Evolutionary conservation across 92 coral and sea anemone genomes (phyloP).

Genomic region (Chrysogorgia sp.): DNA sequence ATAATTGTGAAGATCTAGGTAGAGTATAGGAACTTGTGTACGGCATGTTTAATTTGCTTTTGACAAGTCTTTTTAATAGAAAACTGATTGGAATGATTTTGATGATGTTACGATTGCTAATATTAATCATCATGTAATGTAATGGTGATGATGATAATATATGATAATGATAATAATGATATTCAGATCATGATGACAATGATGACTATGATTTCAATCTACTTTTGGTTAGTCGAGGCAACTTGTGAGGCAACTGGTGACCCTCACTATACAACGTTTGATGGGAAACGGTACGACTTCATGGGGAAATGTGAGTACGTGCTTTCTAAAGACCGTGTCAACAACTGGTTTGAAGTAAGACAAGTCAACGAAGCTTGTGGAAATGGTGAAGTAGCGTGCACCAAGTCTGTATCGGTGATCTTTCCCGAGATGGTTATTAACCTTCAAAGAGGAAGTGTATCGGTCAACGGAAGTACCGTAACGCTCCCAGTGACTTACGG

Average conservation of each 20-base stretch:
- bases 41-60: too few species aligned
- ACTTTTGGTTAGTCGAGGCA: background rate
- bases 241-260: slow-evolving; percentile 27
- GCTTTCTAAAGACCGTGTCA: slow-evolving; percentile 9
- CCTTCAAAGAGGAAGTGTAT: slow-evolving; percentile 28
- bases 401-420: slow-evolving; percentile 17
- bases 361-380: slow-evolving; percentile 47
- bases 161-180: too few species aligned
- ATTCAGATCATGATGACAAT: too few species aligned
- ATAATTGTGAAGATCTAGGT: slow-evolving; percentile 10
- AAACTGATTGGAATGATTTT: too few species aligned
- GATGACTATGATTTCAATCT: background rate
- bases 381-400: slow-evolving; percentile 22
- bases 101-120: too few species aligned
- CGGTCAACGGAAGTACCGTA: slow-evolving; percentile 11
- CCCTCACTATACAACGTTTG: slow-evolving; percentile 35
- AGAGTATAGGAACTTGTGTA: too few species aligned
- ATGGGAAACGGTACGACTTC: slow-evolving; percentile 22
- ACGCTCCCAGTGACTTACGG: background rate
- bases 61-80: too few species aligned
- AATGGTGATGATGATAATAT: too few species aligned
- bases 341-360: slow-evolving; percentile 27
- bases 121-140: too few species aligned
- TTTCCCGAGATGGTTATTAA: slow-evolving; percentile 9
- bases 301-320: slow-evolving; percentile 41